Evolutionary conservation across 2,888 invertebrate genomes (phyloP), one percentile per base, ranked within the genome.

Genomic region (Caenorhabditis imperialis): DNA sequence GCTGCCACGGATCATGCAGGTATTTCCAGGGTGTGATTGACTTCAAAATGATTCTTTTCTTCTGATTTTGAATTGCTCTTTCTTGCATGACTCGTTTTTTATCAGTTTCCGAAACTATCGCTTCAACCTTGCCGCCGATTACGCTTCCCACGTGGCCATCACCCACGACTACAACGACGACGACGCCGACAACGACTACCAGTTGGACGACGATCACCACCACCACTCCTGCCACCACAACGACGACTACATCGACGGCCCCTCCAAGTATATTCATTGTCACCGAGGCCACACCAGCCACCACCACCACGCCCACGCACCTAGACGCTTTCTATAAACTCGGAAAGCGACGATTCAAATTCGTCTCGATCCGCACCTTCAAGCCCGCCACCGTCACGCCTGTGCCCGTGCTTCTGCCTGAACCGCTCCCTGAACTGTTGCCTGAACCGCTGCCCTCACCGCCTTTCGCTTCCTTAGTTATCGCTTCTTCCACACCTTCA

Each of bases 1-100:
- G 86, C 84, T 1, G 84, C 86, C 3, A 33, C 84, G 25, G 71
- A 81, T 33, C 53, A 65, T 12, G 51, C 69, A 7, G 47, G 65
- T 65, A 25, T 3, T 16, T 23, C 23, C 14, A 14, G 18, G 6
- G 27, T n/a, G 37, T 37, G 45, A 40, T 42, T 58, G 14, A 18
- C 37, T 55, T 42, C 23, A 14, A 18, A 42, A 22, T 1, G 14
- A 27, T 47, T 4, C 8, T 40, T 42, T 16, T 38, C 25, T 8
- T 7, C 3, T 27, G 33, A 40, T 25, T 23, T 20, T 35, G 54
- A 38, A 38, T 40, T 53, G 18, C 23, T 16, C 40, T n/a, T n/a
- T n/a, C 18, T 14, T 55, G 55, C 55, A 55, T 55, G 55, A 12
- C 35, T 14, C 14, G 8, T 20, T 48, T 57, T 48, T 33, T 48